Conservation (phyloP, 2,888 invertebrate genomes). For the Xestia rhomboidea region DNA sequence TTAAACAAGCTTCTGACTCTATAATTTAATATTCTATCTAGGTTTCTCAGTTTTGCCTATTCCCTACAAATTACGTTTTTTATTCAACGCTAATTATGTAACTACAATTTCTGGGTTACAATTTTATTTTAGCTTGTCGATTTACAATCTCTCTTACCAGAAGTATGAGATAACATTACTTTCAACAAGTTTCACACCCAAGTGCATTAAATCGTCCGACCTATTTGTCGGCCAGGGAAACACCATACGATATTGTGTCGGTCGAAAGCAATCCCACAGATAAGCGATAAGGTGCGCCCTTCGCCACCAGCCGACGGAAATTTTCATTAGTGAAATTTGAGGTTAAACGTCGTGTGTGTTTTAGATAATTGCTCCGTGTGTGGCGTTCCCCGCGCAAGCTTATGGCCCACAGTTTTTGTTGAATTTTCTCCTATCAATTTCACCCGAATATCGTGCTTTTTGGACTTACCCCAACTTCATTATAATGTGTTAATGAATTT, state of each 20-base stretch:
- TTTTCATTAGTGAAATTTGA: constrained; percentile 89
- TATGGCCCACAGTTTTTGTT: constrained; percentile 81
- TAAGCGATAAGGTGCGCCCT: constrained; percentile 88
- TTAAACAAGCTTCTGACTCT: background rate
- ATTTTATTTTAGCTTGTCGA: background rate
- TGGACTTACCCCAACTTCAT: constrained; percentile 65
- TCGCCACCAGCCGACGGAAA: constrained; percentile 78
- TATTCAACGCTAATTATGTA: background rate
- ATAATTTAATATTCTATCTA: background rate
- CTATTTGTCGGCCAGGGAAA: constrained; percentile 67
- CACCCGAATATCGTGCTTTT: constrained; percentile 64
- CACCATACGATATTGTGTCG: constrained; percentile 82
- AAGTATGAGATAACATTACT: background rate
- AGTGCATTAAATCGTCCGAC: constrained; percentile 41
- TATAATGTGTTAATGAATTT: constrained; percentile 63
- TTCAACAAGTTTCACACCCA: background rate
- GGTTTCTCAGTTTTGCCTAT: background rate
- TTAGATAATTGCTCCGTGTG: constrained; percentile 88
- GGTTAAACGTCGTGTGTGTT: constrained; percentile 88
- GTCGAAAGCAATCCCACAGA: constrained; percentile 84
- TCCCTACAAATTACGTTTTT: background rate
- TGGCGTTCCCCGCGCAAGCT: constrained; percentile 76
- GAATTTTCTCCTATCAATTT: constrained; percentile 80
- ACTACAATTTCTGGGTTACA: background rate
- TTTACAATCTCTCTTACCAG: background rate